These are phyloP conservation scores for Calidris pugnax DNA, from an alignment of 2,113 vertebrate genomes.

Conservation along the genomic window DNA sequence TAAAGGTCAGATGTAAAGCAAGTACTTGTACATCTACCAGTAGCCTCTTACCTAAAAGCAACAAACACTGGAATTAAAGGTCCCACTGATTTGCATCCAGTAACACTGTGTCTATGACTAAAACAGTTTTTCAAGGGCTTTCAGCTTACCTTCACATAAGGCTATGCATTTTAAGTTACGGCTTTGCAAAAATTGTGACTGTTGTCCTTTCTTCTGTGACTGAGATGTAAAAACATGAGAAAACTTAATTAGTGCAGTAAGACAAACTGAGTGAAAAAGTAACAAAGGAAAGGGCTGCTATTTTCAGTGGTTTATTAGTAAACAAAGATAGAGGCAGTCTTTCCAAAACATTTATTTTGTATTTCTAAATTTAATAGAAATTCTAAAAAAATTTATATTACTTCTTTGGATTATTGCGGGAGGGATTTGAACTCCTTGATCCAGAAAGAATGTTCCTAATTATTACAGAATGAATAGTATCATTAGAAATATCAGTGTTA, in stretches of 20 bases:
- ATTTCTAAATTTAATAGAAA: neutral
- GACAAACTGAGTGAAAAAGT: neutral
- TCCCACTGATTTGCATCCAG: neutral
- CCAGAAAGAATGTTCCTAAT: neutral
- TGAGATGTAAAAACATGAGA: conserved; percentile 65
- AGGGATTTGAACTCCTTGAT: neutral
- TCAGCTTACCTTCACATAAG: conserved; percentile 90
- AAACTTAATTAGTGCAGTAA: conserved; percentile 5
- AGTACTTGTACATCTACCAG: neutral
- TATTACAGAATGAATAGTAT: neutral
- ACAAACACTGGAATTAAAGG: neutral
- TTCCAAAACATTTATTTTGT: neutral
- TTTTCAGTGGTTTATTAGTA: neutral
- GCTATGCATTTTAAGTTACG: conserved; percentile 93
- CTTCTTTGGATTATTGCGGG: neutral
- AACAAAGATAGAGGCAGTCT: neutral
- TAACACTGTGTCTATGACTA: neutral
- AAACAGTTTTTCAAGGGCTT: neutral
- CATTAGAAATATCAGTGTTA: neutral
- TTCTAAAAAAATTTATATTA: neutral
- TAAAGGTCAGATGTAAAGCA: neutral
- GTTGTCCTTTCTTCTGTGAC: conserved; percentile 90
- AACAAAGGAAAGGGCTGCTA: neutral
- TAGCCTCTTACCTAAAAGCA: neutral
- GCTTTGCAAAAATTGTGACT: conserved; percentile 90